These are phyloP conservation scores for Harpagifer antarcticus DNA, from an alignment of 2,797 vertebrate genomes.

Conservation along the genomic window DNA sequence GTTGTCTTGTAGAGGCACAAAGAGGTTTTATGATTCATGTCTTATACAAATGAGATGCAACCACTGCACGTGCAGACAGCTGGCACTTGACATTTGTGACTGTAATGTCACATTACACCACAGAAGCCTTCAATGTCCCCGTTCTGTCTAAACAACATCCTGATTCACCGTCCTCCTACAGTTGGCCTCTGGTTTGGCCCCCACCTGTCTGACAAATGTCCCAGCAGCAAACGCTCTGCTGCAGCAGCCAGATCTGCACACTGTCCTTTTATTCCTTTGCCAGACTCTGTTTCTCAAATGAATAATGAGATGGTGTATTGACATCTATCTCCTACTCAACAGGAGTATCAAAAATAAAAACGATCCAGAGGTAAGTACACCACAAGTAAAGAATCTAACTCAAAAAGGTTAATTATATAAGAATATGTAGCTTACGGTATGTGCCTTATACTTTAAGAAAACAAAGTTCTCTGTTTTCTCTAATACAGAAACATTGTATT, in stretches of 20 bases:
- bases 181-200: constrained; percentile 40
- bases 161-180: constrained; percentile 53
- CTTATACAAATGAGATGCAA: constrained; percentile 33
- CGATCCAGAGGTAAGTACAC: no score
- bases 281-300: constrained; percentile 11
- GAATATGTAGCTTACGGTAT: no score
- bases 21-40: constrained; percentile 14
- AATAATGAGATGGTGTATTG: background rate
- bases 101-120: constrained; percentile 48
- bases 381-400: no score
- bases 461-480: no score
- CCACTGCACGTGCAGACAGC: constrained; percentile 49
- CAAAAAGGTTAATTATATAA: no score
- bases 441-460: no score
- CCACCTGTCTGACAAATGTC: constrained; percentile 65
- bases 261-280: background rate
- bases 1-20: background rate
- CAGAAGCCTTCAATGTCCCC: constrained; percentile 42
- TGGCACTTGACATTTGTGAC: constrained; percentile 69
- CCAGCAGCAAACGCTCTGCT: constrained; percentile 35
- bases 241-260: constrained; percentile 20
- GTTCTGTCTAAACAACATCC: constrained; percentile 53
- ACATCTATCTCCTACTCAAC: no score
- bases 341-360: no score
- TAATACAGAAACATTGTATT: no score